Conservation (phyloP, 2,888 invertebrate genomes). For the Sesia apiformis region DNA sequence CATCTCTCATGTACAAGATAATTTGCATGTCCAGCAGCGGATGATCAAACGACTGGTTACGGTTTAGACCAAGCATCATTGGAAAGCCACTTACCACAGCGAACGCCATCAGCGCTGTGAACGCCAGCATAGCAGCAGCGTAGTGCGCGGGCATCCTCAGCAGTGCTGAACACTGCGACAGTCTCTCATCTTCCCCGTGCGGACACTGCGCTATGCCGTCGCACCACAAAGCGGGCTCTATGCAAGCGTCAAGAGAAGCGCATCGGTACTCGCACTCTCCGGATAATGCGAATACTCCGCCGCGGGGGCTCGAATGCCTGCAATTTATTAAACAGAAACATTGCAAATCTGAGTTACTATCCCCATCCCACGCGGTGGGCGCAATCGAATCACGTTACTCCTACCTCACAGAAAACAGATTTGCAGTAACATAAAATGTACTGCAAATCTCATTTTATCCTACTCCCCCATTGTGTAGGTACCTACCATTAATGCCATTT, state of each 20-base stretch:
- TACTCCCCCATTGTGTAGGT: too few relatives aligned
- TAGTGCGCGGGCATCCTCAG: conserved; percentile 85
- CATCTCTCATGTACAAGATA: too few relatives aligned
- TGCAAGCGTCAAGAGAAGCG: conserved; percentile 87
- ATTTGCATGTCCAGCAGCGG: too few relatives aligned
- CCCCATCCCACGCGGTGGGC: too few relatives aligned
- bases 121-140: conserved; percentile 72
- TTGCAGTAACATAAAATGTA: too few relatives aligned
- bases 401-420: too few relatives aligned
- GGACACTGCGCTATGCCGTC: conserved; percentile 87
- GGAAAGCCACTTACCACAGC: conserved; percentile 56
- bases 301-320: conserved; percentile 68
- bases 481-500: too few relatives aligned
- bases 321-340: conserved; percentile 9
- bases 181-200: conserved; percentile 85
- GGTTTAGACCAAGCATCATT: too few relatives aligned
- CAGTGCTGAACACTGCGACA: conserved; percentile 85
- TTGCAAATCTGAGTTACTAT: too few relatives aligned
- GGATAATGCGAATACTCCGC: conserved; percentile 74
- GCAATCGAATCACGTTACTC: too few relatives aligned
- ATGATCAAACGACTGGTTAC: too few relatives aligned
- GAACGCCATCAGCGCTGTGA: conserved; percentile 59
- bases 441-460: too few relatives aligned
- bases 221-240: conserved; percentile 86
- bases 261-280: conserved; percentile 86